Evolutionary conservation across 2,797 vertebrate species (phyloP).

Genomic region (Pipistrellus pygmaeus): DNA sequence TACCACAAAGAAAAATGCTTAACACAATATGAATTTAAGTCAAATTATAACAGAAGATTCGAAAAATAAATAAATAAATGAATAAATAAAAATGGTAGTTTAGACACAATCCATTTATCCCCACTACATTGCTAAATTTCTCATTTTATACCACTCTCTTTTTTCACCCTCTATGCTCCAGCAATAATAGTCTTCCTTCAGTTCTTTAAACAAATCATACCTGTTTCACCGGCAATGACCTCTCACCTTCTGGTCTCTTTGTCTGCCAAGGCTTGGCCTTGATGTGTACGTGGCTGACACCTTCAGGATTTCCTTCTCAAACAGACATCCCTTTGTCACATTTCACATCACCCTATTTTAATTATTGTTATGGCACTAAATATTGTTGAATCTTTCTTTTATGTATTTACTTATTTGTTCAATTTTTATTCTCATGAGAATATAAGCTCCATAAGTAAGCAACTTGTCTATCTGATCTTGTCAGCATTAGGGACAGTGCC

Average conservation of each 20-base stretch:
- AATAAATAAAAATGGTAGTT: neutral
- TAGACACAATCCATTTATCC: neutral
- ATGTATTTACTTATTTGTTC: neutral
- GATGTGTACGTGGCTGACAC: neutral
- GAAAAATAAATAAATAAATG: neutral
- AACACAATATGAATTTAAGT: neutral
- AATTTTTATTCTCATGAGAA: constrained; percentile 50
- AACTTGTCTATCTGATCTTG: neutral
- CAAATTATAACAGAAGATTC: neutral
- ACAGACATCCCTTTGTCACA: neutral
- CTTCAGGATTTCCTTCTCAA: neutral
- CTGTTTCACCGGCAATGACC: neutral
- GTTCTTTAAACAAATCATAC: neutral
- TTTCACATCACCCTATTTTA: neutral
- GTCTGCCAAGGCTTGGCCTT: neutral
- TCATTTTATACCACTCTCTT: neutral
- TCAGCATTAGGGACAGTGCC: neutral
- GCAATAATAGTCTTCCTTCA: neutral
- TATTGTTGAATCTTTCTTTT: neutral
- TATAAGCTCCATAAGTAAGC: neutral
- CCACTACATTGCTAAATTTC: neutral
- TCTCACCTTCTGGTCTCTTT: neutral
- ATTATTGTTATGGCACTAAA: neutral
- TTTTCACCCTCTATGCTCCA: neutral
- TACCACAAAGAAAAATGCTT: neutral